Evolutionary conservation across 2,888 invertebrate species (phyloP), one percentile per base, ranked within the genome.

Genomic region (Sturmia bella): DNA sequence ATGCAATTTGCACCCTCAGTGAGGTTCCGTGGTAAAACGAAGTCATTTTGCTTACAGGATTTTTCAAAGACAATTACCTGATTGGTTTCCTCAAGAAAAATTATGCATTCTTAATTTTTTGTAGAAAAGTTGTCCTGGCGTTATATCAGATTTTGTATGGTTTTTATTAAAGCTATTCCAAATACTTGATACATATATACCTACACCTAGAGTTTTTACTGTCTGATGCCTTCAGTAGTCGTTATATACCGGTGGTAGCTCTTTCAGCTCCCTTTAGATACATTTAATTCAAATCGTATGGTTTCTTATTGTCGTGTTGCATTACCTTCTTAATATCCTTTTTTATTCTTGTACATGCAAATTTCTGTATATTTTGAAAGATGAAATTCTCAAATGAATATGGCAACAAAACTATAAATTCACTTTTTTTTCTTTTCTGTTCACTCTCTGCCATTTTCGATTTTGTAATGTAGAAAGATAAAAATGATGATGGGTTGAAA

Each of bases 371-470:
- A 27, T 59, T 48, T 50, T 68, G 52, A 81, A 73, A 66, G 56
- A 73, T 69, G 61, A 77, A 63, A 57, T 45, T 74, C 32, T 45
- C 59, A 39, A 78, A 75, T 57, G 74, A 75, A 78, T 59, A 54
- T 74, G 69, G 59, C 78, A 79, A 72, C 45, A 59, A 72, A 78
- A 78, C 78, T 75, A 82, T 82, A 82, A 82, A 82, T 82, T 75
- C 75, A 63, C 27, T 54, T 66, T 76, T 61, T 19, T 17, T 48
- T 21, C 12, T 15, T 27, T 19, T 19, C 39, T 21, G 12, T 17
- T 32, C 27, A 5, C 45, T 7, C 45, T 7, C 12, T 9, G 61
- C 74, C 61, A 59, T 78, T 80, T 45, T 61, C 72, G 37, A 43
- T 41, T 45, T 59, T 37, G 21, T 64, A 52, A 52, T 72, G n/a